Percentiles rank a stretch among this genome's conserved stretches.
phyloP scores from a whole-genome alignment of 2,113 vertebrate species.

The Empidonax traillii region DNA sequence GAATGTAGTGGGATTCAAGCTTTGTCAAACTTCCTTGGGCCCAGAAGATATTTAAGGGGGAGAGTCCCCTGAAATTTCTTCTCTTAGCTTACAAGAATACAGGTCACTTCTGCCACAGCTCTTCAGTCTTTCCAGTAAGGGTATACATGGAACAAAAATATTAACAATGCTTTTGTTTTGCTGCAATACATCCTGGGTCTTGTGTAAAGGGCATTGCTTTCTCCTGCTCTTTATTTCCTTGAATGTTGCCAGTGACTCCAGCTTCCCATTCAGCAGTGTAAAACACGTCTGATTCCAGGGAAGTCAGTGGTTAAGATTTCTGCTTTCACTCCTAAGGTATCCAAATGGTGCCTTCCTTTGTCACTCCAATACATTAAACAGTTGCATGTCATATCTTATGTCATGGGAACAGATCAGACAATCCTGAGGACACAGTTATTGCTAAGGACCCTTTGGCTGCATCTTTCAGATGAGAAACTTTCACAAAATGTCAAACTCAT shows the following conservation, averaged over 20 bases:
- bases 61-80: background rate
- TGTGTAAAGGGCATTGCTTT: background rate
- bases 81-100: background rate
- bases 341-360: background rate
- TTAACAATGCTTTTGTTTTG: background rate
- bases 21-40: background rate
- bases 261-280: background rate
- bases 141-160: background rate
- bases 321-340: background rate
- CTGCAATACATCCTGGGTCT: background rate
- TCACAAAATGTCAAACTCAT: background rate
- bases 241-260: background rate
- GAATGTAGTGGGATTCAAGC: background rate
- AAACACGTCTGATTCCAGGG: background rate
- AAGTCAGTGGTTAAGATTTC: background rate
- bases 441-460: background rate
- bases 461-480: background rate
- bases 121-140: background rate
- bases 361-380: background rate
- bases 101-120: background rate
- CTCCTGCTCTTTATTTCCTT: background rate
- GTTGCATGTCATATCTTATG: fast-evolving
- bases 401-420: background rate
- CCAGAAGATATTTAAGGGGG: background rate
- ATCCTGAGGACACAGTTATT: background rate